These are phyloP conservation scores for Dinoponera quadriceps DNA, from an alignment of 1,140 invertebrate genomes.

Conservation along the genomic window DNA sequence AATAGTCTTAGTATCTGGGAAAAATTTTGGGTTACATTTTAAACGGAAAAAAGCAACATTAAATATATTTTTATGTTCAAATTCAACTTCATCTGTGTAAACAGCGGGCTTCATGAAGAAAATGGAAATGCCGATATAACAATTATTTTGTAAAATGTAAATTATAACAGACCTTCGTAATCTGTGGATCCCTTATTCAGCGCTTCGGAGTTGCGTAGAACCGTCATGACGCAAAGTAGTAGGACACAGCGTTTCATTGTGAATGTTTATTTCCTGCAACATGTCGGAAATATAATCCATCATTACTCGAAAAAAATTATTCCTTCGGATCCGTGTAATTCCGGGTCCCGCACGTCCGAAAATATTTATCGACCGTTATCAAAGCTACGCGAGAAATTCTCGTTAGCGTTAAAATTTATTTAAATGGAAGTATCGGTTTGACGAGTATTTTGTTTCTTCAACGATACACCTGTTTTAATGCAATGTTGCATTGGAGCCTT, in stretches of 20 bases:
- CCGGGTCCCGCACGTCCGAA: neutral
- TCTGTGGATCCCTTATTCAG: conserved; percentile 56
- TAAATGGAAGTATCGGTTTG: conserved; percentile 3
- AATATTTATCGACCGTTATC: conserved; percentile 3
- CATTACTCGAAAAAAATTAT: neutral
- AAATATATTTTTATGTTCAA: no score
- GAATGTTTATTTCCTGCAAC: conserved; percentile 47
- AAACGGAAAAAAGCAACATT: no score
- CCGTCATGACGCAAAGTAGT: conserved; percentile 50
- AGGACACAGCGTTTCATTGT: conserved; percentile 56
- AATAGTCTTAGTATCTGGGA: no score
- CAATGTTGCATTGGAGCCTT: neutral
- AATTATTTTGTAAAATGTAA: conserved; percentile 4
- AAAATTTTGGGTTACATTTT: no score
- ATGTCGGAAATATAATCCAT: neutral
- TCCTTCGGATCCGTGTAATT: neutral
- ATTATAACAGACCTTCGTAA: conserved; percentile 71
- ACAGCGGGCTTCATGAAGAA: no score
- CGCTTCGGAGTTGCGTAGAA: conserved; percentile 22
- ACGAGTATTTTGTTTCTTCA: neutral
- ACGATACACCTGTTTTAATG: neutral
- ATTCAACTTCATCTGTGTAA: neutral
- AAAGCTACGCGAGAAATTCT: neutral
- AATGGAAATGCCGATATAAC: neutral
- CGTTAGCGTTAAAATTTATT: neutral